Conservation (phyloP, 1,140 invertebrate species). For the Zaprionus tsacasi region DNA sequence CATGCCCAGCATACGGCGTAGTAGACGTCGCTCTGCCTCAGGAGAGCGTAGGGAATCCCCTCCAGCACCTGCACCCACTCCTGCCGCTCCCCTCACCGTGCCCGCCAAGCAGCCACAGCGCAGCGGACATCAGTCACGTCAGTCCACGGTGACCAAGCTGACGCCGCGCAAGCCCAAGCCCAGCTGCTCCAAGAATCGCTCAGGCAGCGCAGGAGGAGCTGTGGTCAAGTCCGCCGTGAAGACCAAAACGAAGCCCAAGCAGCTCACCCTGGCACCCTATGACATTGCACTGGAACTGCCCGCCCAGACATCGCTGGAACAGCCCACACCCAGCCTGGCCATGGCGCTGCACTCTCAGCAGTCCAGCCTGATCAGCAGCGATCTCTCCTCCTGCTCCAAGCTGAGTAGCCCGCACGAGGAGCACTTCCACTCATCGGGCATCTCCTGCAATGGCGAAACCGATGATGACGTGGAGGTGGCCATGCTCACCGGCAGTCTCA, state of each 20-base stretch:
- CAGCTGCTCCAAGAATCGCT: constrained; percentile 56
- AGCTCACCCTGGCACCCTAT: constrained; percentile 59
- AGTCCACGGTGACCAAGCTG: constrained; percentile 70
- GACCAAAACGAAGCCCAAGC: constrained; percentile 62
- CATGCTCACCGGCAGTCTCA: constrained; percentile 72
- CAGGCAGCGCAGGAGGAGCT: constrained; percentile 31
- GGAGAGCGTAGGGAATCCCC: constrained; percentile 27
- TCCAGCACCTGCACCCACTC: neutral
- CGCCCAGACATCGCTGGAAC: constrained; percentile 13
- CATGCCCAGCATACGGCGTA: constrained; percentile 78
- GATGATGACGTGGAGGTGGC: constrained; percentile 78
- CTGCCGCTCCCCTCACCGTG: neutral
- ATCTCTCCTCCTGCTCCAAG: constrained; percentile 18
- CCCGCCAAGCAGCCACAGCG: constrained; percentile 36
- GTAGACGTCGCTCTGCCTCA: constrained; percentile 58
- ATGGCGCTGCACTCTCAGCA: constrained; percentile 60
- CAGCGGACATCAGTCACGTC: constrained; percentile 46
- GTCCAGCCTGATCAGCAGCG: constrained; percentile 53
- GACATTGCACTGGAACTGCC: constrained; percentile 67
- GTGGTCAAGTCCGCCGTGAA: constrained; percentile 60
- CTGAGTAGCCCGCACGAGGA: constrained; percentile 51
- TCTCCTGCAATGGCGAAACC: constrained; percentile 74
- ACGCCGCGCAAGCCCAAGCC: constrained; percentile 55
- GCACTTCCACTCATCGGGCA: constrained; percentile 80
- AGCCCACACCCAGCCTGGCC: constrained; percentile 54